Evolutionary conservation across 2,888 invertebrate species (phyloP).

Genomic region (Palloptera scutellata): DNA sequence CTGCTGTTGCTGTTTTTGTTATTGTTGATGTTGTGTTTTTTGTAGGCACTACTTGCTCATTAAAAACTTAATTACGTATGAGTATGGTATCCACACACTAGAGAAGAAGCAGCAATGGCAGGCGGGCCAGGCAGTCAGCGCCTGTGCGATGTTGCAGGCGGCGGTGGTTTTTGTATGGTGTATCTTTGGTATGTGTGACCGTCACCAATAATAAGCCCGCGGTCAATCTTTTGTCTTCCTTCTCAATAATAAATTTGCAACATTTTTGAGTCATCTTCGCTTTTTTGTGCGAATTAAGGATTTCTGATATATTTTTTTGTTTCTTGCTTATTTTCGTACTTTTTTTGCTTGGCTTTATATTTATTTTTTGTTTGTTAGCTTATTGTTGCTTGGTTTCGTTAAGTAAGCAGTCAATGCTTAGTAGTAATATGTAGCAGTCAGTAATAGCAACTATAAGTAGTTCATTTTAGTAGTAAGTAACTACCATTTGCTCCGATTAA

Average conservation of each 20-base stretch:
- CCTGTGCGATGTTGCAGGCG: constrained; percentile 17
- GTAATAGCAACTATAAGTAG: too few relatives aligned
- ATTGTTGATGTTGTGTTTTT: constrained; percentile 4
- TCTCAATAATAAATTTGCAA: too few relatives aligned
- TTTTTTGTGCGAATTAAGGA: not conserved
- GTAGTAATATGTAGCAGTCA: too few relatives aligned
- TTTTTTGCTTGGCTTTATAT: not conserved
- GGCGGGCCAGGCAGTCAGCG: too few relatives aligned
- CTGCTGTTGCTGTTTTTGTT: constrained; percentile 9
- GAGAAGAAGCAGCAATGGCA: not conserved
- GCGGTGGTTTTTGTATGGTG: constrained; percentile 36
- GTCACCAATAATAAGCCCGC: constrained; percentile 48
- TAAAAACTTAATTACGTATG: constrained; percentile 36
- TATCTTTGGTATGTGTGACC: constrained; percentile 48
- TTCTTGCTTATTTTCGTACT: not conserved
- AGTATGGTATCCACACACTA: constrained; percentile 29
- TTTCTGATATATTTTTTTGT: not conserved
- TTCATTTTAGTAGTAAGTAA: too few relatives aligned
- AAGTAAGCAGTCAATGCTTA: too few relatives aligned
- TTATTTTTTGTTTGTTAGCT: constrained; percentile 10
- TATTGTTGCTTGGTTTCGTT: too few relatives aligned
- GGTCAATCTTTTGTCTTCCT: constrained; percentile 36
- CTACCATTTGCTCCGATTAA: too few relatives aligned
- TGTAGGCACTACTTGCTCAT: constrained; percentile 25
- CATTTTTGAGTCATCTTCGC: constrained; percentile 4